Conservation (phyloP, 2,113 vertebrate species). For the Labrus mixtus region DNA sequence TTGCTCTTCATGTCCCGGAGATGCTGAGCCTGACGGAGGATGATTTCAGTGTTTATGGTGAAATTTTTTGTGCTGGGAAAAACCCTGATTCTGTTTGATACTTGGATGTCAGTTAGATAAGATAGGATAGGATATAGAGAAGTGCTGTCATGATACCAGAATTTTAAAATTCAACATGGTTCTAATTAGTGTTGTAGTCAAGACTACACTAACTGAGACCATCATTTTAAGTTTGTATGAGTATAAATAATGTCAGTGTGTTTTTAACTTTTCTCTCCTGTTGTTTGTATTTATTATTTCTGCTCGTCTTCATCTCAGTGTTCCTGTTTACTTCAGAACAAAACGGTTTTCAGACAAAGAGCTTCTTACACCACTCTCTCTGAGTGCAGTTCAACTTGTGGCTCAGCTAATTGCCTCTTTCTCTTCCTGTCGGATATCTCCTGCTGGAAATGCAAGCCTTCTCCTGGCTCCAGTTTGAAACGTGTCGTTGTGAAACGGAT, state of each 20-base stretch:
- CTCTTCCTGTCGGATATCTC: constrained; percentile 42
- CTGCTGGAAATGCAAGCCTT: neutral
- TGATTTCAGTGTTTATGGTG: neutral
- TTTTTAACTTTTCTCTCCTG: no score
- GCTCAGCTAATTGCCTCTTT: constrained; percentile 22
- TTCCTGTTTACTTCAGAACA: constrained; percentile 1
- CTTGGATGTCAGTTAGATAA: no score
- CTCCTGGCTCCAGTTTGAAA: neutral
- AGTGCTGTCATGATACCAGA: no score
- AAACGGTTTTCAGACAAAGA: neutral
- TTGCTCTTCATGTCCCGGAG: neutral
- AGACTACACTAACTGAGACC: no score
- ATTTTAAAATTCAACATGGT: no score
- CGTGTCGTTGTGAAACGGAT: constrained; percentile 29
- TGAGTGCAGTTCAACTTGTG: neutral
- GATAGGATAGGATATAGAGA: no score
- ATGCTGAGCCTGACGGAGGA: neutral
- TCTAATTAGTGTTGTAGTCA: no score
- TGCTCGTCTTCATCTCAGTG: neutral
- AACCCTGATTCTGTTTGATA: no score
- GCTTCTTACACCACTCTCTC: neutral
- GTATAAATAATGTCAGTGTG: no score
- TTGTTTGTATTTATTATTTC: neutral
- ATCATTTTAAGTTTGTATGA: no score
- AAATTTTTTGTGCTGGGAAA: neutral